phyloP scores from a whole-genome alignment of 2,888 invertebrate genomes.

The Papilio demoleus region DNA sequence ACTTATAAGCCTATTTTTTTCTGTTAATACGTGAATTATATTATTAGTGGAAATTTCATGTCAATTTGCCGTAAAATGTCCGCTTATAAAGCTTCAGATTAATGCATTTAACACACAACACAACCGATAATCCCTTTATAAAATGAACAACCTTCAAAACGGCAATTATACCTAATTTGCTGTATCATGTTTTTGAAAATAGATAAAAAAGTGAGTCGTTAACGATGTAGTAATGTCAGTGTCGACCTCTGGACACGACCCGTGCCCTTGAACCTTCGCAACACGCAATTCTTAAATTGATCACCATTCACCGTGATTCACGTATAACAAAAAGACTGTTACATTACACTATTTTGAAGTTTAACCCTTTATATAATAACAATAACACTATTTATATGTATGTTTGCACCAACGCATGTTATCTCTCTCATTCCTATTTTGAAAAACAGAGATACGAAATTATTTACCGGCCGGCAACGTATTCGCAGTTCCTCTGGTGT shows the following conservation, averaged over 20 bases:
- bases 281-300: conserved; percentile 31
- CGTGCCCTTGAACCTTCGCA: conserved; percentile 24
- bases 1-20: no score
- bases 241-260: conserved; percentile 26
- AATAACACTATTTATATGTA: no score
- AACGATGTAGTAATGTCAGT: conserved; percentile 11
- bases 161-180: conserved; percentile 7
- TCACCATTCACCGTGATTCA: not conserved
- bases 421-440: no score
- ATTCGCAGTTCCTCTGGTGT: no score
- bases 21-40: no score
- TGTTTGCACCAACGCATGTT: no score
- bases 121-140: not conserved
- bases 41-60: no score
- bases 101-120: not conserved
- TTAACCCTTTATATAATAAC: no score
- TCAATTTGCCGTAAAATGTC: no score
- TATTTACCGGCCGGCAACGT: no score
- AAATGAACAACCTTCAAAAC: not conserved
- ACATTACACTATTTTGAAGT: no score
- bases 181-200: conserved; percentile 7
- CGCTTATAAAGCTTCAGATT: not conserved
- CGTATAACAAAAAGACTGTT: not conserved
- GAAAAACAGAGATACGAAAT: no score
- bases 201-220: conserved; percentile 6